A percentile compares a stretch with the other conserved stretches of the same genome.
Conservation (phyloP, 2,888 invertebrate species). For the Campaea margaritaria region DNA sequence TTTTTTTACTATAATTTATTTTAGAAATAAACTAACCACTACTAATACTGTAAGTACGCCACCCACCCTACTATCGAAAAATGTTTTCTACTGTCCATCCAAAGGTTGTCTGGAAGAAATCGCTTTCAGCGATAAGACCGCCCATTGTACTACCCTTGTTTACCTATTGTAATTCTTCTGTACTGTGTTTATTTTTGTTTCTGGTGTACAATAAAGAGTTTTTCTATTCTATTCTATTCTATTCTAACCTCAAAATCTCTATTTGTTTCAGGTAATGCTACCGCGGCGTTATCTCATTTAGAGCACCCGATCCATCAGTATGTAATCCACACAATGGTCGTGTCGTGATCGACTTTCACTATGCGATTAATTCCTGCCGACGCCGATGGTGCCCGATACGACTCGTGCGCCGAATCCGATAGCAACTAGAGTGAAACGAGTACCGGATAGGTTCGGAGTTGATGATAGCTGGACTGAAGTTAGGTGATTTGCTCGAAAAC, state of each 20-base stretch:
- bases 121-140: no score
- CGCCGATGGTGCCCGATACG: constrained; percentile 52
- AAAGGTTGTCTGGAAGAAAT: no score
- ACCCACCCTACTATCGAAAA: no score
- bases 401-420: constrained; percentile 62
- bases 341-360: constrained; percentile 63
- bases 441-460: constrained; percentile 11
- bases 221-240: no score
- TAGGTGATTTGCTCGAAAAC: background rate
- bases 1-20: no score
- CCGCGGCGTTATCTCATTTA: constrained; percentile 17
- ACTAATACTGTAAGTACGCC: no score
- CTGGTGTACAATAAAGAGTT: no score
- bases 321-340: constrained; percentile 20
- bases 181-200: no score
- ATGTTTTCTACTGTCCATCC: no score
- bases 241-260: constrained; percentile 2
- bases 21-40: no score
- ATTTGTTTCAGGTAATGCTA: constrained; percentile 28
- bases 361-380: constrained; percentile 54
- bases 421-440: constrained; percentile 54
- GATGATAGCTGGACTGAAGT: background rate
- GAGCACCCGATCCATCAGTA: constrained; percentile 14
- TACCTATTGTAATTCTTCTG: no score
- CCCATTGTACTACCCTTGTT: no score